These are phyloP conservation scores for Conomelus anceps DNA, from an alignment of 2,888 invertebrate genomes.

Conservation along the genomic window DNA sequence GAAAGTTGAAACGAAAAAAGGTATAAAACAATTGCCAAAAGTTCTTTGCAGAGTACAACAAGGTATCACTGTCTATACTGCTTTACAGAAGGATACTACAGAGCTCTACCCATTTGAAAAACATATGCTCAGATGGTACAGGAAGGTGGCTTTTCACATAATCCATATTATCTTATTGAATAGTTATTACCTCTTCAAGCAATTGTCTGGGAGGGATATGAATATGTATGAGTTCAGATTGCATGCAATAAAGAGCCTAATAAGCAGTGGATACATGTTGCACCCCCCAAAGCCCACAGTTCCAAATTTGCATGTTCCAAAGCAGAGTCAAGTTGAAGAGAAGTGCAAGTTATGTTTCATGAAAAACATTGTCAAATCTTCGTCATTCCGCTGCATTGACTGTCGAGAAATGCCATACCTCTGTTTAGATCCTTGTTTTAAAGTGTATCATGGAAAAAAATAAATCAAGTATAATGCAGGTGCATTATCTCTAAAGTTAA, in stretches of 20 bases:
- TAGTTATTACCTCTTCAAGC: background rate
- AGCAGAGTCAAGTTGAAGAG: background rate
- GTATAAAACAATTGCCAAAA: background rate
- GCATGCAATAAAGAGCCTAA: background rate
- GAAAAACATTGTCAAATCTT: background rate
- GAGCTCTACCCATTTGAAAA: background rate
- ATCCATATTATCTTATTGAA: background rate
- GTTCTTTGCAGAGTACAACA: background rate
- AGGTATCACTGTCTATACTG: background rate
- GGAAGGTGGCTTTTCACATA: background rate
- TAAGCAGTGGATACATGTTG: background rate
- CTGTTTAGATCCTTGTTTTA: background rate
- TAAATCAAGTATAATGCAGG: background rate
- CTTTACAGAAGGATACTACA: background rate
- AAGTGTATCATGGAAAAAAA: background rate
- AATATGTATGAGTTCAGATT: background rate
- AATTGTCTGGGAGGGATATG: background rate
- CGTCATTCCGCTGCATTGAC: background rate
- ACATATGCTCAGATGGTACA: background rate
- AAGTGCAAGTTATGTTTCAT: background rate
- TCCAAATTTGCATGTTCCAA: background rate
- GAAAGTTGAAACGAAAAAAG: background rate
- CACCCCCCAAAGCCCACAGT: background rate
- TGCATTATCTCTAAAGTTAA: no score
- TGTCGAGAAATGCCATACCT: background rate